phyloP scores from a whole-genome alignment of 2,113 vertebrate genomes.

The Sterrhoptilus dennistouni region DNA sequence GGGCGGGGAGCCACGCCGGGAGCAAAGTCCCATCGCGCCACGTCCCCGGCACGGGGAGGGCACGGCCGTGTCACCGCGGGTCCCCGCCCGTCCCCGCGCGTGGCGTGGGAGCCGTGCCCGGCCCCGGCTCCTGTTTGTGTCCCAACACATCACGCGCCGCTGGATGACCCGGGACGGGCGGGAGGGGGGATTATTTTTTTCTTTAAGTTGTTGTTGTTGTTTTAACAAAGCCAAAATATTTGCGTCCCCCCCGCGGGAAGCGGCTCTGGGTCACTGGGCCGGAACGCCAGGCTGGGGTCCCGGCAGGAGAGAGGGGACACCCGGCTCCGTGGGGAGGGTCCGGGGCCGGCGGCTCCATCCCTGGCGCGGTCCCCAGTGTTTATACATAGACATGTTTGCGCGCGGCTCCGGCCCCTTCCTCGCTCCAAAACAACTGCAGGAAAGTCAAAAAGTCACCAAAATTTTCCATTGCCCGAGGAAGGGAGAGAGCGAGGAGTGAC shows the following conservation, averaged over 20 bases:
- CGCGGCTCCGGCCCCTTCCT: not conserved
- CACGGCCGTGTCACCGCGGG: not conserved
- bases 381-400: constrained; percentile 68
- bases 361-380: not conserved
- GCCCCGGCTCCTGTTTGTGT: not conserved
- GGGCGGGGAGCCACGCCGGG: not conserved
- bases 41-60: fast-evolving
- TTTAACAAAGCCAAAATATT: constrained; percentile 29
- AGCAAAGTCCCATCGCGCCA: not conserved
- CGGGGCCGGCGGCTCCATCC: not conserved
- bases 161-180: not conserved
- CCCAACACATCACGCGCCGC: not conserved
- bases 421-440: constrained; percentile 23
- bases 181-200: too few species aligned
- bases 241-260: not conserved
- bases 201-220: not conserved
- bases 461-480: constrained; percentile 33
- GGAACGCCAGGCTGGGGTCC: fast-evolving
- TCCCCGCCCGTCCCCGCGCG: not conserved
- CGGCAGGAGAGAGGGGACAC: not conserved
- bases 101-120: not conserved
- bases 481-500: not conserved
- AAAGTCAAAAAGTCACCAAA: constrained; percentile 5
- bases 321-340: not conserved
- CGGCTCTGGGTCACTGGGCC: not conserved